phyloP scores from a whole-genome alignment of 1,140 invertebrate genomes.

The Mycetomoellerius zeteki region DNA sequence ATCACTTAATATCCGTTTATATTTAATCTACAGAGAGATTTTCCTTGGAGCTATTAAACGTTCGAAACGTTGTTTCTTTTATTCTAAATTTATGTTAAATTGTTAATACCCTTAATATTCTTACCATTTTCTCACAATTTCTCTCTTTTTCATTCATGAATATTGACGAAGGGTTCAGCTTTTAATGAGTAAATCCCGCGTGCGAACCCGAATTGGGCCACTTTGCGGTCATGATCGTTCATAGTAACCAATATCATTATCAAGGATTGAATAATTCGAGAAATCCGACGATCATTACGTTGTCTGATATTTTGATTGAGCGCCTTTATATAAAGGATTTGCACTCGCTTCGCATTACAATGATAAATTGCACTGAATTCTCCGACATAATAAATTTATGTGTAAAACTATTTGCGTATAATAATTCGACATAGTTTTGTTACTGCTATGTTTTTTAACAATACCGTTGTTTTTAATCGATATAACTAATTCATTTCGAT shows the following conservation, averaged over 20 bases:
- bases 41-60: not conserved
- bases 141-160: not conserved
- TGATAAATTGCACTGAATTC: not conserved
- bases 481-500: not conserved
- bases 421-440: not conserved
- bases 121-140: constrained; percentile 16
- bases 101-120: not conserved
- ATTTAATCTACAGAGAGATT: not conserved
- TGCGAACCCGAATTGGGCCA: constrained; percentile 25
- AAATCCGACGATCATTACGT: constrained; percentile 29
- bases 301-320: constrained; percentile 15
- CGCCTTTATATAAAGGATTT: not conserved
- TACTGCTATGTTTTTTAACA: not conserved
- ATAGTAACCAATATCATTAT: constrained; percentile 29
- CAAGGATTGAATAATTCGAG: constrained; percentile 30
- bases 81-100: not conserved
- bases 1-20: not conserved
- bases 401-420: not conserved
- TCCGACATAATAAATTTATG: not conserved
- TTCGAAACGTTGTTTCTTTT: not conserved
- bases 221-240: constrained; percentile 1
- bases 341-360: not conserved
- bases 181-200: not conserved
- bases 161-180: not conserved
- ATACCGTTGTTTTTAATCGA: not conserved